Conservation (phyloP, 30 jellyfish, hydroid and myxozoan species). For the Phacellophora camtschatica region DNA sequence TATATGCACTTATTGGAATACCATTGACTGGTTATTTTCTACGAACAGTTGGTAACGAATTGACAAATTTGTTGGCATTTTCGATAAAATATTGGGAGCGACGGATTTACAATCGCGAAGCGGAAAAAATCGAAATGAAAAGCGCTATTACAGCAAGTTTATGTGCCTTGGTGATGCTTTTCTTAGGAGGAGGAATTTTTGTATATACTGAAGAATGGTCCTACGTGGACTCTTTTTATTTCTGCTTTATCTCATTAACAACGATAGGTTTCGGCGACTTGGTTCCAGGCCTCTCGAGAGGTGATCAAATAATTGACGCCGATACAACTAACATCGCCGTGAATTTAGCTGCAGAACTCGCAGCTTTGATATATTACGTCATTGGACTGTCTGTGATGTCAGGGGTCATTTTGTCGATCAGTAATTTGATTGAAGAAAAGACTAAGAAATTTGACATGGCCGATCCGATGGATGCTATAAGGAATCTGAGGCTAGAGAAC, state of each 20-base stretch:
- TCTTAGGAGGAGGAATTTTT: conserved; percentile 71
- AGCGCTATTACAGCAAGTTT: conserved; percentile 74
- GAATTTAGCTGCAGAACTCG: conserved; percentile 63
- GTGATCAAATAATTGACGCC: neutral
- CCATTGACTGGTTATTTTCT: conserved; percentile 88
- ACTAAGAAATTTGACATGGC: conserved; percentile 80
- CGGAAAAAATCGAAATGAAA: conserved; percentile 83
- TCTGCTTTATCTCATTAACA: conserved; percentile 79
- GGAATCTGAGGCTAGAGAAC: conserved; percentile 77
- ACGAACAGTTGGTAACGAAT: conserved; percentile 92
- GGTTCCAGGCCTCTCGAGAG: conserved; percentile 65
- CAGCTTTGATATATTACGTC: conserved; percentile 76
- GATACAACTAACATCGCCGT: conserved; percentile 60
- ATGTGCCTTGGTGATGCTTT: conserved; percentile 63
- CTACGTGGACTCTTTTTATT: conserved; percentile 73
- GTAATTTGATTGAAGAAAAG: conserved; percentile 79
- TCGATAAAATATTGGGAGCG: conserved; percentile 69
- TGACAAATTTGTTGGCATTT: conserved; percentile 60
- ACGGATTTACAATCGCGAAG: conserved; percentile 75
- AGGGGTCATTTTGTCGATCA: conserved; percentile 77
- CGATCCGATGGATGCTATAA: conserved; percentile 91
- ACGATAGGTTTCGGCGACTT: conserved; percentile 90
- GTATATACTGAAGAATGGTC: conserved; percentile 65
- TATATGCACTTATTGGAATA: conserved; percentile 83
- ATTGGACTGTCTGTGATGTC: conserved; percentile 91